Percentiles rank a stretch among this genome's conserved stretches.
Evolutionary conservation across 2,113 vertebrate genomes (phyloP).

Genomic region (Oriolus oriolus): DNA sequence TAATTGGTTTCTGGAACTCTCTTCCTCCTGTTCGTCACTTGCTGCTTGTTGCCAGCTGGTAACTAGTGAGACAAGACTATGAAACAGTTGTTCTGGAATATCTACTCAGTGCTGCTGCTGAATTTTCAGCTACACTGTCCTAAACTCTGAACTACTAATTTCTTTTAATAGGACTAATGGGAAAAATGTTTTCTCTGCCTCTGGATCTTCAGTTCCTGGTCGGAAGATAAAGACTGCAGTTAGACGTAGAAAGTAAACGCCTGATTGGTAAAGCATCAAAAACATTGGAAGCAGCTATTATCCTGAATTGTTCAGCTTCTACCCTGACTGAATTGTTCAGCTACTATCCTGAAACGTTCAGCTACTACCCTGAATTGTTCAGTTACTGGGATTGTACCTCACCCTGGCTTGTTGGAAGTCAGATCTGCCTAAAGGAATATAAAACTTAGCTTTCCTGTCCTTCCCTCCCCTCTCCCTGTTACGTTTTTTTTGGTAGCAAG

Average conservation of each 20-base stretch:
- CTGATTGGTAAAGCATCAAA: constrained; percentile 33
- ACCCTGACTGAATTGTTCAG: constrained; percentile 63
- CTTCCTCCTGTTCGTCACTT: neutral
- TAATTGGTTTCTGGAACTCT: constrained; percentile 17
- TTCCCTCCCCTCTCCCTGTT: neutral
- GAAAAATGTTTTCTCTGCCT: constrained; percentile 71
- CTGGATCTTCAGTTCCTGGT: constrained; percentile 77
- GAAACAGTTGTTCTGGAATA: constrained; percentile 4
- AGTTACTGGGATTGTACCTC: constrained; percentile 70
- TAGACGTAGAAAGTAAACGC: constrained; percentile 88
- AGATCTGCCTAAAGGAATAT: constrained; percentile 70
- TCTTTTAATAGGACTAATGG: constrained; percentile 74
- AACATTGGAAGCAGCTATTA: constrained; percentile 65
- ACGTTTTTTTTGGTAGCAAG: constrained; percentile 25
- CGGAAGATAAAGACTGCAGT: constrained; percentile 96
- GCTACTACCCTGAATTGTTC: constrained; percentile 59
- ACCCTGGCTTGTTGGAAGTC: constrained; percentile 65
- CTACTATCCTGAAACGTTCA: constrained; percentile 56
- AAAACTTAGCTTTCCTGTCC: constrained; percentile 54
- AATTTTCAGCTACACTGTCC: neutral
- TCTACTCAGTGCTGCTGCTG: constrained; percentile 23
- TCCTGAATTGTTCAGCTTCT: constrained; percentile 66
- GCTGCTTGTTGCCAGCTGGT: constrained; percentile 5
- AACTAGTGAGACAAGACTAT: constrained; percentile 11
- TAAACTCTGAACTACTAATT: constrained; percentile 48